Conservation (phyloP, 2,888 invertebrate genomes). For the Nezara viridula region DNA sequence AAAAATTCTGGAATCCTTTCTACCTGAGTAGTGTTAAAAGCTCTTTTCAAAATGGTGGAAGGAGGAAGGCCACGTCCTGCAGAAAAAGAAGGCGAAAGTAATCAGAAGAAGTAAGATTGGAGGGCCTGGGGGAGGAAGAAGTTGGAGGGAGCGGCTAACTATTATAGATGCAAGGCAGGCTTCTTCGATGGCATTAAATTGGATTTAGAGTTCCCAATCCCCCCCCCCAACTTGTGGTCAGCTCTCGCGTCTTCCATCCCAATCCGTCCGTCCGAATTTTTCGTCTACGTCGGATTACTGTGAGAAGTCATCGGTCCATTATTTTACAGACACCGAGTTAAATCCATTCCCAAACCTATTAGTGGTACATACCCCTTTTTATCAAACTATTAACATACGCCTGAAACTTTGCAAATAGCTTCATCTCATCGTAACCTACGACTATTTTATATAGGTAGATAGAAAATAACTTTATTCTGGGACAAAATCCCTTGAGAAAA, state of each 20-base stretch:
- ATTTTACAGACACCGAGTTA: background rate
- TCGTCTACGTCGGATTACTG: background rate
- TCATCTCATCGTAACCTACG: too few species aligned
- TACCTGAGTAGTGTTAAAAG: background rate
- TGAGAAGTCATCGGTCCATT: background rate
- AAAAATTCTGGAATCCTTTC: background rate
- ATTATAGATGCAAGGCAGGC: conserved; percentile 35
- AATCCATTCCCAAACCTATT: too few species aligned
- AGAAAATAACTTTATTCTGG: too few species aligned
- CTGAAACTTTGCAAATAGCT: too few species aligned
- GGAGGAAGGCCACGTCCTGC: background rate
- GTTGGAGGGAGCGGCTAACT: background rate
- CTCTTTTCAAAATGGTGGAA: background rate
- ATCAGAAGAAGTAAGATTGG: conserved; percentile 4
- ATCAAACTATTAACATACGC: too few species aligned
- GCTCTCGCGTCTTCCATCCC: background rate
- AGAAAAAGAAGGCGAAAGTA: conserved; percentile 2
- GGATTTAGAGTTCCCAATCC: background rate
- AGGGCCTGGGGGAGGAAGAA: background rate
- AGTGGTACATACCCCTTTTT: too few species aligned
- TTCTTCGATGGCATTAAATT: background rate
- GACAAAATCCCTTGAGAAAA: too few species aligned
- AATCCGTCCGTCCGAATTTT: background rate
- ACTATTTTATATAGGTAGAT: too few species aligned
- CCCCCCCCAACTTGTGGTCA: background rate